Base-by-base conservation (phyloP, 2,113 vertebrate genomes). In the Ciconia maguari region DNA sequence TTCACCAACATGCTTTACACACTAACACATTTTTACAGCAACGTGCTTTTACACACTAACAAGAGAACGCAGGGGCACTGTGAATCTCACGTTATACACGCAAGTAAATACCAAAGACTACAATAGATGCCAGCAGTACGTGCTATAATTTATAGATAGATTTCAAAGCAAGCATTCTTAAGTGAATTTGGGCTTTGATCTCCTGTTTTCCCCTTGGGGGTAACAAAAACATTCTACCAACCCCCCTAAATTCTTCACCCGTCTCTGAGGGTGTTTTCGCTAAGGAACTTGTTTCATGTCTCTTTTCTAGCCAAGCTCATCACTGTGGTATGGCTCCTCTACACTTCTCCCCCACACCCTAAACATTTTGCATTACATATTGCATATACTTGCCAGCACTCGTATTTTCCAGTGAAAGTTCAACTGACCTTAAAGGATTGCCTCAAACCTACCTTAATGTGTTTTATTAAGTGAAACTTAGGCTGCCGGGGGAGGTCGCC, bases 91-190 rank as follows among this genome's bases (percentile, higher is more conserved):
- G 0, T 80, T 93, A 93, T 42, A 91, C 19, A 30, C n/a, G 54
- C 78, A 94, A 89, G 52, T 85, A 94, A 97, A 97, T 95, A 96
- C 95, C 93, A 85, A 87, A 94, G 81, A 78, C 87, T 95, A 85
- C 91, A 94, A 94, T 22, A 95, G 95, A 86, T 96, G 95, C 94
- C 96, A 97, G 76, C 93, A 90, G 84, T 91, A 96, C 3, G 6
- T 66, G 95, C 93, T 95, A 91, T 96, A 96, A 96, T 97, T 96
- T 94, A 97, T 91, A 97, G 94, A 96, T 95, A 90, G 60, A 81
- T 97, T 97, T 96, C 95, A 96, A 97, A 97, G 95, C 88, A 95
- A 93, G 94, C 93, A 97, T 96, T 94, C 83, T 30, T 85, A 95
- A 94, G 91, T 87, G 93, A 96, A 96, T 97, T 87, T 66, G 62